Evolutionary conservation across 2,888 invertebrate species (phyloP), one percentile per base, ranked within the genome.

Genomic region (Lycaena phlaeas): DNA sequence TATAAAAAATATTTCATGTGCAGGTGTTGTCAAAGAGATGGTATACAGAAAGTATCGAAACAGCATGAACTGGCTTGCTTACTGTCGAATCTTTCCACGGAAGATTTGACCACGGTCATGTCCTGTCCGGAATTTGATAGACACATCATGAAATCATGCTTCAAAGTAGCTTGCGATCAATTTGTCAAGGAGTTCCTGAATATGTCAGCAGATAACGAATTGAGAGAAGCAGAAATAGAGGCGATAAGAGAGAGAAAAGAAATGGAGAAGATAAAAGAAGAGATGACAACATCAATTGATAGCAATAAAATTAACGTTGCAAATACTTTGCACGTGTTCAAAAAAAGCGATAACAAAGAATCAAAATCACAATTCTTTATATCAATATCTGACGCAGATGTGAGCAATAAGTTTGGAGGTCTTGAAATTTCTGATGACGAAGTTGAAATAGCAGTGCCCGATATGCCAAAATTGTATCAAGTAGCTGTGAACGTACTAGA

Each of bases 331-430:
- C 77, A 81, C 9, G 81, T 82, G 0, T 84, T 85, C 45, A 84
- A 76, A 38, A 81, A 72, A 40, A 71, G 66, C 36, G 82, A 82
- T 15, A 75, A 61, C 2, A 79, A 70, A 36, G 81, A 82, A 49
- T 79, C 84, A 0, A 84, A 82, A 59, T 84, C 84, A 0, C 82
- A 85, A 42, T 85, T 85, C 50, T 85, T 85, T 38, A 78, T 85
- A 40, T 75, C 85, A 0, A 78, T 85, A 2, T 64, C 64, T 0
- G 77, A 81, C 5, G 64, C 52, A 3, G 71, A 71, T 25, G 41
- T 68, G 0, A 70, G 68, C 44, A 71, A 81, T 7, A 67, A 59
- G 11, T 82, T 78, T 38, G 82, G 82, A 0, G 79, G 79, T 49
- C 48, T 82, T 4, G 61, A 79, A 51, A 57, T 85, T 1, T 59